phyloP scores from a whole-genome alignment of 1,140 invertebrate genomes.

The Drosophila pseudoananassae region DNA sequence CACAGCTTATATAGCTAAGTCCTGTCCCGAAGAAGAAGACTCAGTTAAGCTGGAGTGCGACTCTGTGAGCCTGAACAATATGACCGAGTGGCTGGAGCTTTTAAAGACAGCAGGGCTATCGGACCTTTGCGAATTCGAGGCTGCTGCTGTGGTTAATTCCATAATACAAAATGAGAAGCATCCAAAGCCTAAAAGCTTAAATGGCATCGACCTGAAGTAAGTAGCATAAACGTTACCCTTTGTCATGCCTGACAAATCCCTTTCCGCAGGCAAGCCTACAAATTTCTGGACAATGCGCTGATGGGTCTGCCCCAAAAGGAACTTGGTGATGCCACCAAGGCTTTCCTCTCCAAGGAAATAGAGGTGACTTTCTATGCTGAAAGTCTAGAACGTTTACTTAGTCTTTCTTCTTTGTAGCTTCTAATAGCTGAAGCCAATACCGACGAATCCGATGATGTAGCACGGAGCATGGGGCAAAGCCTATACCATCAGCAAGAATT shows the following conservation, averaged over 20 bases:
- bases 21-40: constrained; percentile 13
- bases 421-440: constrained; percentile 69
- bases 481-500: constrained; percentile 19
- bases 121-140: constrained; percentile 52
- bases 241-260: neutral
- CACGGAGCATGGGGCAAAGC: constrained; percentile 27
- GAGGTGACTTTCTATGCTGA: constrained; percentile 37
- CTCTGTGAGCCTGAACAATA: constrained; percentile 61
- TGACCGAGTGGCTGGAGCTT: constrained; percentile 68
- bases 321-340: constrained; percentile 34
- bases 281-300: constrained; percentile 65
- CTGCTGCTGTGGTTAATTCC: constrained; percentile 55
- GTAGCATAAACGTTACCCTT: neutral
- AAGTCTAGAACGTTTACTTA: neutral
- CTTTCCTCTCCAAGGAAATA: constrained; percentile 61
- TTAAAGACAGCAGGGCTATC: constrained; percentile 38
- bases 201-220: constrained; percentile 60
- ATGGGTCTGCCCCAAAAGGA: constrained; percentile 63
- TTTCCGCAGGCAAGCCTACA: constrained; percentile 54
- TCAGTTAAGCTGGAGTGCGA: constrained; percentile 49
- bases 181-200: constrained; percentile 29
- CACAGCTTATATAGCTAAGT: constrained; percentile 45
- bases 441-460: constrained; percentile 50
- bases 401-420: constrained; percentile 12
- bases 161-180: constrained; percentile 58